Evolutionary conservation across 2,113 vertebrate species (phyloP), one percentile per base, ranked within the genome.

Genomic region (Marmota monax): DNA sequence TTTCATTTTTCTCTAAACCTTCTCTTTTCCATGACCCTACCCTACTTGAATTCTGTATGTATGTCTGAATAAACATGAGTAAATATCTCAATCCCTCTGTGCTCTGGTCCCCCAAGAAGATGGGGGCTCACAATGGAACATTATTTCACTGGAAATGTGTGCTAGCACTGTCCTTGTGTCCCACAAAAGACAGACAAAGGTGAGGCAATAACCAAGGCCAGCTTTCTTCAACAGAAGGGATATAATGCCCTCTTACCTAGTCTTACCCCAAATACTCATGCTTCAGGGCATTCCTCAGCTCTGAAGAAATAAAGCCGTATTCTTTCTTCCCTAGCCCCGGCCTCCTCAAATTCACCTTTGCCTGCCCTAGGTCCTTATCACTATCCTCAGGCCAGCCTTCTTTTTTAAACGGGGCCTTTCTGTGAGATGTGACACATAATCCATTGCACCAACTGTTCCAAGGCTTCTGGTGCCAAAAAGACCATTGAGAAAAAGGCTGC

Each of bases 401-500:
- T 85, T 90, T 86, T 85, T 88, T 84, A 85, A 95, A 94, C 7
- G 0, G 2, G 70, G 48, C 93, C 93, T 95, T 91, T 97, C 93
- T 95, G 45, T 45, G 83, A 92, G 45, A 82, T 2, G 48, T 0
- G 67, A 97, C 51, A 96, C 84, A 51, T 73, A 83, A 96, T 90
- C 92, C 58, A 34, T 2, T 0, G 27, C 34, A 92, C 69, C 87
- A 90, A 90, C 94, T 94, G 94, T 39, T 67, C 87, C 29, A 1
- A 79, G 58, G 63, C 76, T 94, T 27, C 73, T 85, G 76, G n/a
- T 70, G 95, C 97, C 97, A 92, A 90, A 22, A 86, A 45, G 25
- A 48, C 84, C 86, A 95, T 91, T 88, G 92, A 97, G 92, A 96
- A 97, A 97, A 97, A 96, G 88, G 76, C 73, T 96, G 97, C 98